Percentiles rank a stretch among this genome's conserved stretches.
phyloP scores from a whole-genome alignment of 2,888 invertebrate genomes.

The Pterobdella sp. region DNA sequence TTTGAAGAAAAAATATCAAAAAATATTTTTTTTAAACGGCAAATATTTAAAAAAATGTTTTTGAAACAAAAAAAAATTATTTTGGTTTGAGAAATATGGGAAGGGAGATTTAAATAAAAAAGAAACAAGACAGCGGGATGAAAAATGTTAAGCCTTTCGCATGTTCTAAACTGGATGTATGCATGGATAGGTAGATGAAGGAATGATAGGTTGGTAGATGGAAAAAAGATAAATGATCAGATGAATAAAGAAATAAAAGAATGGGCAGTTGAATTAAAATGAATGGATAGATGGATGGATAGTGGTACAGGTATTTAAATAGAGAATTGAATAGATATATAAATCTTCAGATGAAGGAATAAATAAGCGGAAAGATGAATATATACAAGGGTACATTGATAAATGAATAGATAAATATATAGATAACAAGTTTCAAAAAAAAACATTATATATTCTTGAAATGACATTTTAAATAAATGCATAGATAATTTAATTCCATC shows the following conservation, averaged over 20 bases:
- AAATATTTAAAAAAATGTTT: no score
- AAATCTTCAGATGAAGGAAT: background rate
- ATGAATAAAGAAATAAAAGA: background rate
- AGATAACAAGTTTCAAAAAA: no score
- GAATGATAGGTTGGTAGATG: background rate
- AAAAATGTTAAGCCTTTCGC: no score
- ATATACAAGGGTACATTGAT: background rate
- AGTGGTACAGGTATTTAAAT: no score
- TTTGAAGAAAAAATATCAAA: no score
- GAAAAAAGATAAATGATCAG: background rate
- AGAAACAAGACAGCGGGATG: background rate
- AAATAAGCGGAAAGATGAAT: background rate
- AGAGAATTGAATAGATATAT: no score
- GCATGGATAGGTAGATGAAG: conserved; percentile 4
- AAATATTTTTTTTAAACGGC: no score
- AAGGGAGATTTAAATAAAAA: background rate
- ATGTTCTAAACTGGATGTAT: no score
- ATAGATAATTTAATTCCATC: no score
- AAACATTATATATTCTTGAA: no score
- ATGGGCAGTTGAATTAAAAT: background rate
- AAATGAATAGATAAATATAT: no score
- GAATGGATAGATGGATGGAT: conserved; percentile 11
- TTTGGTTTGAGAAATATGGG: background rate
- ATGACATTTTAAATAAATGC: no score
- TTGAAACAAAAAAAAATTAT: background rate